Evolutionary conservation across 2,113 vertebrate species (phyloP).

Genomic region (Austrofundulus limnaeus): DNA sequence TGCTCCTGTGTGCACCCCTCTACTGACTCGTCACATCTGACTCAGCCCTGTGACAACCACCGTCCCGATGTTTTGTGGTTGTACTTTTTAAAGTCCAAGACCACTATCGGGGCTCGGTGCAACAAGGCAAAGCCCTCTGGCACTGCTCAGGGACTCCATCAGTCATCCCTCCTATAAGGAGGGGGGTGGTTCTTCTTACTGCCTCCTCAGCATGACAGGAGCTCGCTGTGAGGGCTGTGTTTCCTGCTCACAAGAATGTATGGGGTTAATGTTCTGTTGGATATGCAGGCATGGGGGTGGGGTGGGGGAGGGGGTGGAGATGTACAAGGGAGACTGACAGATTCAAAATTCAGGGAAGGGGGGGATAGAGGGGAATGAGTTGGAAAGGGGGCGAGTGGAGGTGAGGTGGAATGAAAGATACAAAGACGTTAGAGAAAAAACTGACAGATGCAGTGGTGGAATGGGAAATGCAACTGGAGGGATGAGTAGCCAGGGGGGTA

Average conservation of each 20-base stretch:
- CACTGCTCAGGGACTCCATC: conserved; percentile 41
- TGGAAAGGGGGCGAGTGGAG: conserved; percentile 37
- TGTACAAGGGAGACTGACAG: conserved; percentile 46
- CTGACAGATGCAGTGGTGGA: conserved; percentile 60
- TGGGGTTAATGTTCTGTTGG: conserved; percentile 57
- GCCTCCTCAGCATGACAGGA: conserved; percentile 50
- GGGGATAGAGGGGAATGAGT: conserved; percentile 32
- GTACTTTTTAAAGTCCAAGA: conserved; percentile 28
- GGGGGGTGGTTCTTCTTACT: conserved; percentile 8
- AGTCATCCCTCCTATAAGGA: conserved; percentile 32
- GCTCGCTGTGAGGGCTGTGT: conserved; percentile 44
- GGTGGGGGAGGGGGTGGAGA: conserved; percentile 51
- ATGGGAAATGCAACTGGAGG: conserved; percentile 30
- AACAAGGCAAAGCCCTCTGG: conserved; percentile 39
- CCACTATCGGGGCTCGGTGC: conserved; percentile 24
- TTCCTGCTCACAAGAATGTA: conserved; percentile 46
- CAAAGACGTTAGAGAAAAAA: conserved; percentile 52
- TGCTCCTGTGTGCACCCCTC: conserved; percentile 16
- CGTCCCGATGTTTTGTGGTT: conserved; percentile 10
- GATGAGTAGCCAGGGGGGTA: conserved; percentile 21
- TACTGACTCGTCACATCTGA: conserved; percentile 17
- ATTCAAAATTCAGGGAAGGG: conserved; percentile 34
- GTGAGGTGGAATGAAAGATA: conserved; percentile 68
- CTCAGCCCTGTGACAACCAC: conserved; percentile 54
- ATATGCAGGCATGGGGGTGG: conserved; percentile 30